Evolutionary conservation across 2,888 invertebrate genomes (phyloP).

Genomic region (Camptogramma bilineatum): DNA sequence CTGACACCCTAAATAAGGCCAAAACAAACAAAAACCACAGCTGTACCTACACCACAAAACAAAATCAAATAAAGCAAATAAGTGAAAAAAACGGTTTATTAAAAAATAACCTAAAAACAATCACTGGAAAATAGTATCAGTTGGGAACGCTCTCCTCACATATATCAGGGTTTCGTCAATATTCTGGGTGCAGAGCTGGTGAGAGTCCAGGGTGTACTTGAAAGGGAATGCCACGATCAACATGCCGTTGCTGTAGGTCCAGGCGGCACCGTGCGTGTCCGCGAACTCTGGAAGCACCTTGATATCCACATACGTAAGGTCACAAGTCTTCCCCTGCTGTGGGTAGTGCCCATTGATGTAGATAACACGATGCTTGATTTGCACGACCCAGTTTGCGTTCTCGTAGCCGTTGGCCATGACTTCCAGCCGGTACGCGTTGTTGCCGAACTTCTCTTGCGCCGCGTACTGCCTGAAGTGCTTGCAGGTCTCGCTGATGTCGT

Average conservation of each 20-base stretch:
- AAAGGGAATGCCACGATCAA: constrained; percentile 30
- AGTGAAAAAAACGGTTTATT: no score
- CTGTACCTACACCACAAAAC: not conserved
- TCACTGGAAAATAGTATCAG: constrained; percentile 21
- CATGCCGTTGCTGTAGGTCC: constrained; percentile 26
- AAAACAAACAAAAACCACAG: no score
- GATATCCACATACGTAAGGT: constrained; percentile 35
- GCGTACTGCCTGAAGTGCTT: constrained; percentile 34
- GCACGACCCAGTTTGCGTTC: constrained; percentile 24
- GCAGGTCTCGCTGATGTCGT: constrained; percentile 35
- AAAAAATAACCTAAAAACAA: no score
- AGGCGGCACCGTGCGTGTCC: constrained; percentile 23
- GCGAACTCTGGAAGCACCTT: constrained; percentile 34
- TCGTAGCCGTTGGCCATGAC: constrained; percentile 9
- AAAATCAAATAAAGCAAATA: no score
- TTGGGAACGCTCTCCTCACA: constrained; percentile 26
- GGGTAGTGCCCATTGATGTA: constrained; percentile 30
- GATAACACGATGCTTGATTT: constrained; percentile 32
- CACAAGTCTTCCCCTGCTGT: constrained; percentile 22
- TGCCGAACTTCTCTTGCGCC: constrained; percentile 27
- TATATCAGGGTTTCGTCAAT: constrained; percentile 29
- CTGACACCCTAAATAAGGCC: no score
- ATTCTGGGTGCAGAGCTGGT: constrained; percentile 18
- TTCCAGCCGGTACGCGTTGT: constrained; percentile 29
- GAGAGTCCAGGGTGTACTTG: constrained; percentile 17